A percentile compares a stretch with the other conserved stretches of the same genome.
phyloP scores from a whole-genome alignment of 2,113 vertebrate genomes.

The Orycteropus afer region DNA sequence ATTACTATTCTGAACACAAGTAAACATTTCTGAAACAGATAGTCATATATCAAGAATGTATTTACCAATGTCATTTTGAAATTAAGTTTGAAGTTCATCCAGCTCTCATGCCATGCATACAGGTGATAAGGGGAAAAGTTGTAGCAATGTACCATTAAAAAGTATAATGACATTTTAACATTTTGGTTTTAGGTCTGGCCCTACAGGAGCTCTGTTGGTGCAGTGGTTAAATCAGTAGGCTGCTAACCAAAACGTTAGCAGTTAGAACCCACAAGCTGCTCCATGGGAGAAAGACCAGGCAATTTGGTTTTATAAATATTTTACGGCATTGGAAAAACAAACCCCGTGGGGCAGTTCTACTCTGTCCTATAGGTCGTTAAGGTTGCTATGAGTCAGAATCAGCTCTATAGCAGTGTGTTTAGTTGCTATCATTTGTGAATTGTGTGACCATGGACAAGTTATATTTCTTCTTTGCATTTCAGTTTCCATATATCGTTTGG shows the following conservation, averaged over 20 bases:
- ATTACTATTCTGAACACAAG: neutral
- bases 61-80: neutral
- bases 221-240: too few species aligned
- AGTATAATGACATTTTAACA: neutral
- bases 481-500: neutral
- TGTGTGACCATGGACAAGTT: neutral
- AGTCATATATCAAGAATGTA: neutral
- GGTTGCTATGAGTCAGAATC: too few species aligned
- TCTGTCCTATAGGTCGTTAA: too few species aligned
- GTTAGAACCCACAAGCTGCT: too few species aligned
- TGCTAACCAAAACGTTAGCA: too few species aligned
- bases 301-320: too few species aligned
- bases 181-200: conserved; percentile 16
- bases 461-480: neutral
- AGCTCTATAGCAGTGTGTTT: too few species aligned
- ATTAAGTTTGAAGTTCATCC: conserved; percentile 26
- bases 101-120: neutral
- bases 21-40: neutral
- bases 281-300: too few species aligned
- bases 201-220: too few species aligned
- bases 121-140: neutral
- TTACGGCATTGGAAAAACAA: too few species aligned
- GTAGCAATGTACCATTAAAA: neutral
- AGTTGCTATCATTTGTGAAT: conserved; percentile 1
- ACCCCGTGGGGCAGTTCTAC: too few species aligned